Evolutionary conservation across 92 coral and sea anemone species (phyloP), one percentile per base, ranked within the genome.

Genomic region (Bergia sp.): DNA sequence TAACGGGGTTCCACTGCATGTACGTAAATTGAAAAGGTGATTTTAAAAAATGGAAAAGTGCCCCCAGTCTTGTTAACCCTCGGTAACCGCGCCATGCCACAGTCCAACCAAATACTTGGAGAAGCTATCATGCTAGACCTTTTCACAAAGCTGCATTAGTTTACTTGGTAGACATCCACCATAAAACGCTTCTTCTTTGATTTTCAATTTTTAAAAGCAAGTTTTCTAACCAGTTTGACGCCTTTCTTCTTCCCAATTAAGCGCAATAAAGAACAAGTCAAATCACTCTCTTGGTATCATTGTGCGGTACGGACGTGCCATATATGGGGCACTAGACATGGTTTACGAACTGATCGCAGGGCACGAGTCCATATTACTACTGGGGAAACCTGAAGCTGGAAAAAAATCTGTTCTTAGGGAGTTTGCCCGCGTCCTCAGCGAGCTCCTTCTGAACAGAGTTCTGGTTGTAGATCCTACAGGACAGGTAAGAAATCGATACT

Each of bases 281-380:
- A 83, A 83, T 15, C 72, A 88, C 49, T 72, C 91, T 42, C 67
- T 88, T 18, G 91, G 88, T 29, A 67, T 88, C 37, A 82, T 44
- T 11, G 80, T 83, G 37, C 88, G 88, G 11, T 88, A 88, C n/a
- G 91, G 91, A 40, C 91, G 91, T 50, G 91, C 91, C 42, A 43
- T 81, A 73, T 88, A 76, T 58, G 91, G 91, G 37, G 76, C 61
- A 23, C 87, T 88, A 21, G 88, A 88, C n/a, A 88, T 88, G 37
- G 88, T 79, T 7, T 81, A 66, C 47, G 91, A 88, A n/a, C 74
- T 88, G 79, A 74, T 79, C 16, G 36, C 61, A 10, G 47, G 53
- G 8, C 88, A 76, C 4, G 42, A 69, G 66, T 88, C 91, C 40
- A 82, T 88, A 47, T 29, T 88, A 13, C 23, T 88, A 36, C 88